Evolutionary conservation across 2,888 invertebrate genomes (phyloP).

Genomic region (Taenaris catops): DNA sequence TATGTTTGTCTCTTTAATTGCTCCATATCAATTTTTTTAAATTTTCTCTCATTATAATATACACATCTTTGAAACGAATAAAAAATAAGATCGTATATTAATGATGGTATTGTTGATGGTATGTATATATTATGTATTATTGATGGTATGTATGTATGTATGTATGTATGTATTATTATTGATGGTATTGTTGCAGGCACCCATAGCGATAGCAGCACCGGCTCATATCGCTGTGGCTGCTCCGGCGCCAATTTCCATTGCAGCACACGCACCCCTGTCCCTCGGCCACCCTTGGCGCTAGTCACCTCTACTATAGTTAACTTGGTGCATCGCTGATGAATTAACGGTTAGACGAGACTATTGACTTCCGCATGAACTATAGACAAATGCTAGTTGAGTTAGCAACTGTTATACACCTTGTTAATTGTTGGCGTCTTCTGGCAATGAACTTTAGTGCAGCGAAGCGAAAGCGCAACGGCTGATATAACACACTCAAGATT

Average conservation of each 20-base stretch:
- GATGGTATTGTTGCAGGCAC: slow-evolving; percentile 32
- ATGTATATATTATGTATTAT: too few species aligned
- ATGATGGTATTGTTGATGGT: too few species aligned
- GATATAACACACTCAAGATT: slow-evolving; percentile 7
- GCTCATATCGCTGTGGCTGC: slow-evolving; percentile 46
- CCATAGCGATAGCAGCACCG: slow-evolving; percentile 37
- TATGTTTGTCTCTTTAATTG: too few species aligned
- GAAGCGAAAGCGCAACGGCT: slow-evolving; percentile 9
- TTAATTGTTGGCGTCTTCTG: slow-evolving; percentile 10
- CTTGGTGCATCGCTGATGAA: slow-evolving; percentile 35
- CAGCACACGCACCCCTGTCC: slow-evolving; percentile 47
- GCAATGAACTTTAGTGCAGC: slow-evolving; percentile 12
- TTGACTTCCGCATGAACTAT: slow-evolving; percentile 10
- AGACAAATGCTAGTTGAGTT: slow-evolving; percentile 13
- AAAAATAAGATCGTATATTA: too few species aligned
- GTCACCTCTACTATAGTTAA: slow-evolving; percentile 26
- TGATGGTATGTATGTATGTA: too few species aligned
- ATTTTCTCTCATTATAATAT: too few species aligned
- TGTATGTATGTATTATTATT: too few species aligned
- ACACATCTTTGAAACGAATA: too few species aligned
- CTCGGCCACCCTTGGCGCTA: slow-evolving; percentile 67
- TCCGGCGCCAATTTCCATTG: slow-evolving; percentile 52
- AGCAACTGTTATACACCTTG: slow-evolving; percentile 5
- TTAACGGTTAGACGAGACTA: slow-evolving; percentile 11
- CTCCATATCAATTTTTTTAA: too few species aligned